Evolutionary conservation across 2,888 invertebrate genomes (phyloP).

Genomic region (Andrena bicolor): DNA sequence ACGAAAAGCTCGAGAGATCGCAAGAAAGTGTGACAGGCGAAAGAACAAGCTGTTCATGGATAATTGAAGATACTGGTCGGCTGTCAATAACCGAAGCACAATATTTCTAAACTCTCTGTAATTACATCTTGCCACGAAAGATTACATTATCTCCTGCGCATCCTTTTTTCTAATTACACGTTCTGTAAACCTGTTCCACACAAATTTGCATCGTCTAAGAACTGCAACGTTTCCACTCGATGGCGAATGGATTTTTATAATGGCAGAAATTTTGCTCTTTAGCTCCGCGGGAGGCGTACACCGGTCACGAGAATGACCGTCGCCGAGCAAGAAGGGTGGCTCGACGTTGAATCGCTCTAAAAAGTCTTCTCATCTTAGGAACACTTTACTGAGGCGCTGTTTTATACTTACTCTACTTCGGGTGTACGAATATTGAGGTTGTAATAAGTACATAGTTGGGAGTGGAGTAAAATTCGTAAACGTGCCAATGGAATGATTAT

Average conservation of each 20-base stretch:
- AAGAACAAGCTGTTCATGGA: conserved; percentile 23
- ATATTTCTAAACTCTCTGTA: conserved; percentile 55
- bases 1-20: background rate
- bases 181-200: conserved; percentile 43
- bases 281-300: background rate
- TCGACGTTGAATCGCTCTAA: background rate
- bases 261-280: conserved; percentile 40
- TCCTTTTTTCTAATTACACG: conserved; percentile 57
- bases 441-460: background rate
- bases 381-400: background rate
- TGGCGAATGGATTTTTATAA: conserved; percentile 36
- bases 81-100: conserved; percentile 45
- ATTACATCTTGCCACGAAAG: conserved; percentile 54
- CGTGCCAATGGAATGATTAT: no score
- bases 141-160: conserved; percentile 29
- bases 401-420: background rate
- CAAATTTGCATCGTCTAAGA: conserved; percentile 50
- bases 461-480: background rate
- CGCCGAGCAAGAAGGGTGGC: background rate
- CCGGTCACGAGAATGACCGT: conserved; percentile 3
- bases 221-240: conserved; percentile 36
- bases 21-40: conserved; percentile 26
- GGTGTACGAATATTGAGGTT: background rate
- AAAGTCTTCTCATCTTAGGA: conserved; percentile 3
- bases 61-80: conserved; percentile 52